Evolutionary conservation across 2,113 vertebrate species (phyloP).

Genomic region (Psephotus haematonotus): DNA sequence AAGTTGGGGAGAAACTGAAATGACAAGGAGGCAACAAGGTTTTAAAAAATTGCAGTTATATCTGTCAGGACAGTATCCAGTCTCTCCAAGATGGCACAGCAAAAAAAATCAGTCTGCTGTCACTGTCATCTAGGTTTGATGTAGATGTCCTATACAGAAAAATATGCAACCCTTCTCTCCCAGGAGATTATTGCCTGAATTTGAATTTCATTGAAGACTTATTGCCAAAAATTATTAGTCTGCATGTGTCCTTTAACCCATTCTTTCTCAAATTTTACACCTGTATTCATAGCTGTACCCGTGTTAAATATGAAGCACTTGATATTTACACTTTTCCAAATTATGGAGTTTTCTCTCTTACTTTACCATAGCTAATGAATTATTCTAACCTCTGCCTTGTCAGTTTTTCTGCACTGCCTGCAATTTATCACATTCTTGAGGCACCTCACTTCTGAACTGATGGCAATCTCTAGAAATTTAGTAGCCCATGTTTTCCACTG

Average conservation of each 20-base stretch:
- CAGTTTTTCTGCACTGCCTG: background rate
- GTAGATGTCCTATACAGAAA: background rate
- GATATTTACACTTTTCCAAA: background rate
- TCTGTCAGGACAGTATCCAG: background rate
- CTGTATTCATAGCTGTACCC: background rate
- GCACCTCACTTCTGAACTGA: background rate
- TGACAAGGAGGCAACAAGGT: background rate
- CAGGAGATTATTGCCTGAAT: background rate
- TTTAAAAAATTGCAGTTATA: background rate
- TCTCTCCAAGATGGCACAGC: background rate
- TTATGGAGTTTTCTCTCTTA: background rate
- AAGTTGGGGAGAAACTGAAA: background rate
- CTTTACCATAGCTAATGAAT: background rate
- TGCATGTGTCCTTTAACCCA: background rate
- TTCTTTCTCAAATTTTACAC: background rate
- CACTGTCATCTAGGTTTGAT: background rate
- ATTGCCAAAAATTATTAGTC: background rate
- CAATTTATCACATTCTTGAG: background rate
- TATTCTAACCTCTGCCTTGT: background rate
- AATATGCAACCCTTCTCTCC: background rate
- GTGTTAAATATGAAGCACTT: background rate
- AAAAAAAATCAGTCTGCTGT: background rate
- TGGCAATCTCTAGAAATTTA: background rate
- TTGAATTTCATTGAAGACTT: background rate
- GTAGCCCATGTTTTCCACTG: background rate